Conservation (phyloP, 1,140 invertebrate species). For the Gryon sp. region DNA sequence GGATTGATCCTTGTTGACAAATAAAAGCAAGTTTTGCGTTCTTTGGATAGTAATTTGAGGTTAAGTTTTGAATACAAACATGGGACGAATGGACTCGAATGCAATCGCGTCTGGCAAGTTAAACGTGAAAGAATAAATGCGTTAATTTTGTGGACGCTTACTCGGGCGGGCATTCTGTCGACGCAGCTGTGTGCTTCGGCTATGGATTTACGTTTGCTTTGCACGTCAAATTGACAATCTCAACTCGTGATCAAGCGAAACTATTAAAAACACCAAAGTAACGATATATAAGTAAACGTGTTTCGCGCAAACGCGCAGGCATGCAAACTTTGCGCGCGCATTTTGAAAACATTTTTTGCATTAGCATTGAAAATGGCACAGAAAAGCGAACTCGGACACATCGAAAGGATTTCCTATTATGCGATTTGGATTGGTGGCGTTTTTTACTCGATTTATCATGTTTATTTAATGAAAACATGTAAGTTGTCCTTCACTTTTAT, state of each 20-base stretch:
- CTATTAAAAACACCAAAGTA: too few species aligned
- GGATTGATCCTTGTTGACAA: neutral
- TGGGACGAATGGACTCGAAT: too few species aligned
- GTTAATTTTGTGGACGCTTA: neutral
- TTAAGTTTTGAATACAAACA: too few species aligned
- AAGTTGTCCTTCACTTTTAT: constrained; percentile 56
- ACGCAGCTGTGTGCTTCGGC: neutral
- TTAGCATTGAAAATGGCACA: constrained; percentile 15
- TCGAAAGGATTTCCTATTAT: constrained; percentile 68
- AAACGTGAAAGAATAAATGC: constrained; percentile 30
- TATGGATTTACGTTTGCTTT: neutral
- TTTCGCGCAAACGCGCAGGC: constrained; percentile 9
- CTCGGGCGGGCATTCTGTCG: constrained; percentile 34
- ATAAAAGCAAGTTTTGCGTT: constrained; percentile 24
- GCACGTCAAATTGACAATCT: too few species aligned
- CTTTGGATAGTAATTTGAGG: too few species aligned
- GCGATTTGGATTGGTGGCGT: constrained; percentile 68
- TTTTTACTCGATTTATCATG: constrained; percentile 72
- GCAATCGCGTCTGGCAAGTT: neutral
- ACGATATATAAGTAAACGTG: too few species aligned
- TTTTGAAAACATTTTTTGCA: constrained; percentile 43
- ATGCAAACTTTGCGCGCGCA: constrained; percentile 48
- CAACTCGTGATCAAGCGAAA: too few species aligned
- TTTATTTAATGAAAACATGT: constrained; percentile 68
- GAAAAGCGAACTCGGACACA: constrained; percentile 7